phyloP scores from a whole-genome alignment of 2,797 vertebrate genomes.

The Alosa sapidissima region DNA sequence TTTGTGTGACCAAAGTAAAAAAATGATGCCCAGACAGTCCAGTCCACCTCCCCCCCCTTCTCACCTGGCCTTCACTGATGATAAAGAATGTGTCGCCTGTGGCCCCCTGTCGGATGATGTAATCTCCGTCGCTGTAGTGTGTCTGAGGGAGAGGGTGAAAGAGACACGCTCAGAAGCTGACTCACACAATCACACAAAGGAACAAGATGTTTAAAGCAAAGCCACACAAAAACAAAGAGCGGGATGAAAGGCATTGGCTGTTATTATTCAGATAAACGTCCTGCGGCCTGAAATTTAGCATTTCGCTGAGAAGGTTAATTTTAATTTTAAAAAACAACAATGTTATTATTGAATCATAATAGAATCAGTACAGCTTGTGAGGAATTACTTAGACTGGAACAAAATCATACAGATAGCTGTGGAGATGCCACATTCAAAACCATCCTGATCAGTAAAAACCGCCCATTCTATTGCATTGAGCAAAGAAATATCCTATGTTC shows the following conservation, averaged over 20 bases:
- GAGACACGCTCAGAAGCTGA: neutral
- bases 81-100: constrained; percentile 79
- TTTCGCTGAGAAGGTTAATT: neutral
- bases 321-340: neutral
- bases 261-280: neutral
- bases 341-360: neutral
- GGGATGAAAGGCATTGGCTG: no score
- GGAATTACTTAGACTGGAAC: neutral
- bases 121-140: constrained; percentile 71
- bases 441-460: neutral
- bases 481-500: neutral
- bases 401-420: neutral
- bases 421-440: neutral
- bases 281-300: neutral
- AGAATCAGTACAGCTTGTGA: neutral
- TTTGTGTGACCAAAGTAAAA: neutral
- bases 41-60: constrained; percentile 25
- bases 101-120: constrained; percentile 76
- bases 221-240: neutral
- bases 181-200: neutral
- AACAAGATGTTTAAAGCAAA: neutral
- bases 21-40: neutral
- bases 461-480: neutral
- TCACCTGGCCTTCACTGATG: constrained; percentile 77
- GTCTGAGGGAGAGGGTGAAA: constrained; percentile 56